phyloP scores from a whole-genome alignment of 2,797 vertebrate genomes.

The Alcedo atthis region DNA sequence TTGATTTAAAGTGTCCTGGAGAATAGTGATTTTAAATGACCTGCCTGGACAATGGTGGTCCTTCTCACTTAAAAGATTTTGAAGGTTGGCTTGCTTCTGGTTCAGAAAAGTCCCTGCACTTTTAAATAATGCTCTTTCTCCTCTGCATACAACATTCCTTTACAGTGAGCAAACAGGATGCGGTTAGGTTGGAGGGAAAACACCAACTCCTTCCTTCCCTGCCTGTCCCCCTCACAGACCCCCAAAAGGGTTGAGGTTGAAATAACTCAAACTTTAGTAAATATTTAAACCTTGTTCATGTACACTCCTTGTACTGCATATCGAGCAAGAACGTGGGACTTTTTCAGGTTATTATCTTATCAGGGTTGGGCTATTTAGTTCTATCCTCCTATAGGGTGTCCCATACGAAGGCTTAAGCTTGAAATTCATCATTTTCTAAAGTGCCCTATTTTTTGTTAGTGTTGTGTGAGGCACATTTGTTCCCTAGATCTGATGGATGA shows the following conservation, averaged over 20 bases:
- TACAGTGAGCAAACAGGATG: neutral
- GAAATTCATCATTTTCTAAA: neutral
- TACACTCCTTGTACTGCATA: neutral
- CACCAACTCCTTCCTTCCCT: neutral
- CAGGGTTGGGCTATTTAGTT: neutral
- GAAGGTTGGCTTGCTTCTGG: neutral
- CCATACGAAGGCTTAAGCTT: neutral
- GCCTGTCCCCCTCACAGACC: neutral
- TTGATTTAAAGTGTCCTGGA: neutral
- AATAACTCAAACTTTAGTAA: slow-evolving; percentile 20
- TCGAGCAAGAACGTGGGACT: neutral
- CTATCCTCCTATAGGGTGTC: neutral
- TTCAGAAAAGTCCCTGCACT: neutral
- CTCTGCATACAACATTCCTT: neutral
- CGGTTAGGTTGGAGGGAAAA: neutral
- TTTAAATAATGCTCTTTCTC: neutral
- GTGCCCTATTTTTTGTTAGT: neutral
- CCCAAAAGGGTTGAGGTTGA: neutral
- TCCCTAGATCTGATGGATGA: neutral
- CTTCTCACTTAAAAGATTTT: neutral
- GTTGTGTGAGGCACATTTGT: neutral
- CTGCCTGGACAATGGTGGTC: neutral
- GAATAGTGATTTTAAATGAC: neutral
- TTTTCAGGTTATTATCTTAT: slow-evolving; percentile 17
- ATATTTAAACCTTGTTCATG: neutral